These are phyloP conservation scores for Eleutherodactylus coqui DNA, from an alignment of 2,797 vertebrate species.

Conservation along the genomic window DNA sequence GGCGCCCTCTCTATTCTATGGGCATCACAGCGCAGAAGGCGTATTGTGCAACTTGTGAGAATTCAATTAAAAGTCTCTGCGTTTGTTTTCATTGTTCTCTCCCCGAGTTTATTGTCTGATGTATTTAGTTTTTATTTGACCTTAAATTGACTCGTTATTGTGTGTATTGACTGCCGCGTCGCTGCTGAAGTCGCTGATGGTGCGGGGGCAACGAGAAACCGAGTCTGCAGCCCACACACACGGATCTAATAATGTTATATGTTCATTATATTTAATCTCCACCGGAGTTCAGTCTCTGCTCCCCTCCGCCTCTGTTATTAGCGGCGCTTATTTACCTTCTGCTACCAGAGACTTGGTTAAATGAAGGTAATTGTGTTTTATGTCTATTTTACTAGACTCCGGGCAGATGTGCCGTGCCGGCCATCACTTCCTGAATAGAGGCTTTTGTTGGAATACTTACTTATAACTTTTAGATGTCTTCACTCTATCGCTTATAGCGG, in stretches of 20 bases:
- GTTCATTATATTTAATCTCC: conserved; percentile 17
- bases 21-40: neutral
- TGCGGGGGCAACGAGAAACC: neutral
- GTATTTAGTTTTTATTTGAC: neutral
- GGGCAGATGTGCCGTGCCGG: neutral
- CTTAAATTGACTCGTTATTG: neutral
- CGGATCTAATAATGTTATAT: conserved; percentile 23
- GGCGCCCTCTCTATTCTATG: neutral
- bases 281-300: neutral
- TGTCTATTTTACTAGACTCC: neutral
- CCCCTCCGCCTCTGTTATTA: neutral
- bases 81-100: conserved; percentile 9
- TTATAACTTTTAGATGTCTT: too few relatives aligned
- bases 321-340: conserved; percentile 27
- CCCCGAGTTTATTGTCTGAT: neutral
- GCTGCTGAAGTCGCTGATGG: neutral
- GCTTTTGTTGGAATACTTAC: neutral
- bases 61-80: neutral
- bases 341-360: neutral
- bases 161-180: neutral
- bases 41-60: neutral
- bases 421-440: neutral
- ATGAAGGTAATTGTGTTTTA: conserved; percentile 12
- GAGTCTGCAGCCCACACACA: conserved; percentile 1
- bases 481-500: too few relatives aligned